Evolutionary conservation across 2,888 invertebrate species (phyloP), one percentile per base, ranked within the genome.

Genomic region (Auanema freiburgensis): DNA sequence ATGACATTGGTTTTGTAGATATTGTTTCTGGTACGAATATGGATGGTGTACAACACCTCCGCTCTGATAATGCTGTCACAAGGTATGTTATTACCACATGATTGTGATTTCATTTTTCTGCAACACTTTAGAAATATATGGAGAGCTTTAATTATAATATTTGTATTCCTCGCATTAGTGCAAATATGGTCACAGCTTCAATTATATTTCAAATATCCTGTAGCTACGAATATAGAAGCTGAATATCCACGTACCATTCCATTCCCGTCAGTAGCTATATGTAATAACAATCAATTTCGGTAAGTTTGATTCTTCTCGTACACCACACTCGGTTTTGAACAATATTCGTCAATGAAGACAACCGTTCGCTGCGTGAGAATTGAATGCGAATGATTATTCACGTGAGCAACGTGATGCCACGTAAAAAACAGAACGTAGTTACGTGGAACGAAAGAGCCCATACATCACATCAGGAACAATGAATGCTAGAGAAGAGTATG

Each of bases 201-300:
- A 50, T 52, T 76, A 55, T 76, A 70, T 63, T 44, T 66, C 44
- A 67, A 66, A 16, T 65, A 72, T 43, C 77, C 76, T 43, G 73
- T 78, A 6, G 76, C 79, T 0, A 81, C 81, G 11, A 83, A 81
- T 60, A 81, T 81, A 21, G 79, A 79, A 65, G 81, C 80, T 21
- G 75, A 78, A 53, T 81, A 81, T 62, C 81, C 81, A 10, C 59
- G 59, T n/a, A 69, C 73, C 49, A 72, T 83, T 43, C 58, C 76
- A 12, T 83, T 81, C 57, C 81, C 81, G 10, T 69, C 76, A 16
- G 78, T 81, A 2, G 81, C 81, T 11, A 72, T 81, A 55, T 81
- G 81, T 66, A 81, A 81, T 60, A 81, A 79, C 64, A 81, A 81
- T 72, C 81, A 82, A 57, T 80, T 78, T 69, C 68, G 81, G 74